Base-by-base conservation (phyloP, 2,113 vertebrate species). In the Amazona guildingii region DNA sequence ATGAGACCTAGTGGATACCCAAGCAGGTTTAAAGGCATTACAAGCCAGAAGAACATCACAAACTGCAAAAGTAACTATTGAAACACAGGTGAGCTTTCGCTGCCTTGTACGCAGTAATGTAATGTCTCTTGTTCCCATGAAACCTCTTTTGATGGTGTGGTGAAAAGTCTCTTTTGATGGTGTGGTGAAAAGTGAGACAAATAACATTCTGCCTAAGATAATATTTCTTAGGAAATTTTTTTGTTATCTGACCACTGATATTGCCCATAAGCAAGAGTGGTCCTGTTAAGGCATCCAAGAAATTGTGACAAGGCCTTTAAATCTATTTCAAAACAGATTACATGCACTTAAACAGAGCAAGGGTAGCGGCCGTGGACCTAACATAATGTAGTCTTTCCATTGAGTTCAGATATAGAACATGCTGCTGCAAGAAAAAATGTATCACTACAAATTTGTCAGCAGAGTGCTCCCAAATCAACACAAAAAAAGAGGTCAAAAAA, bases 401-500 rank as follows among this genome's bases (percentile, higher is more conserved):
- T 11, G 27, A 39, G 54, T 90, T 91, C 73, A 90, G 57, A 41
- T 84, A 68, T 43, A 94, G 48, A 21, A 48, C 41, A 63, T 10
- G 19, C 25, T 66, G 48, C 46, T 75, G 52, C 8, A 63, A 48
- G 37, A 85, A 90, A 76, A 79, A 74, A 89, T 64, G 10, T 48
- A 37, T 76, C 37, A 3, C 39, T 59, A 28, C 0, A 1, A 59
- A 92, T 94, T 88, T 93, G 33, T 91, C 81, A 96, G 73, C 41
- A 84, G 46, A 88, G 75, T 41, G 31, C 14, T 67, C 15, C 17
- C 12, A 70, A 83, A 83, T 76, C 59, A 72, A 88, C 48, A 76
- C 19, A 79, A 94, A 74, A 92, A 49, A 72, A 91, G 80, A 91
- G 88, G 75, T 85, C 39, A 78, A 86, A 91, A 59, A 84, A 92